Conservation (phyloP, 2,888 invertebrate genomes). For the Platynereis dumerilii region DNA sequence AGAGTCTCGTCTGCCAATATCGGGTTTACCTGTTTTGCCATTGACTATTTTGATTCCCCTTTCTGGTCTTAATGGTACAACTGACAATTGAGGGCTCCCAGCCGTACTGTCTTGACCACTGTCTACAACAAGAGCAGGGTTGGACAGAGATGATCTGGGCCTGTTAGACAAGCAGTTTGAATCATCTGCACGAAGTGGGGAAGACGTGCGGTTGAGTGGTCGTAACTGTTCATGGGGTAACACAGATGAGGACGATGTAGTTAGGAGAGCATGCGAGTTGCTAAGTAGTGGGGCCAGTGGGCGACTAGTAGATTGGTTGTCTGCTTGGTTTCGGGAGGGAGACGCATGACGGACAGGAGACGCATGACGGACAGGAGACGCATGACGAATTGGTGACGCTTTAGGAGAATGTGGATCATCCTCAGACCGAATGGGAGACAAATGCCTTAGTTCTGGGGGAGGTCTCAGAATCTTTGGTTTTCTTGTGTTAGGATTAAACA, state of each 20-base stretch:
- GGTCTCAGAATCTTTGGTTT: conserved; percentile 3
- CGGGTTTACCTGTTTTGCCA: conserved; percentile 36
- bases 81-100: no score
- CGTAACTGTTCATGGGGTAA: conserved; percentile 15
- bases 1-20: conserved; percentile 68
- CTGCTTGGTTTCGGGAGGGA: neutral
- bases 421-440: conserved; percentile 12
- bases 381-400: neutral
- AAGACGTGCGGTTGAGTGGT: conserved; percentile 25
- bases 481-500: neutral
- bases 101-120: no score
- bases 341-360: conserved; percentile 4
- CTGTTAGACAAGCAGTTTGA: conserved; percentile 40
- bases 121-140: no score
- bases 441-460: conserved; percentile 3
- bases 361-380: neutral
- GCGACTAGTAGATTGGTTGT: neutral
- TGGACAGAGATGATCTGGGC: conserved; percentile 20
- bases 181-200: conserved; percentile 38
- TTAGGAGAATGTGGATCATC: neutral
- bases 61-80: no score
- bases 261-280: no score
- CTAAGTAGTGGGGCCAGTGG: neutral
- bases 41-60: conserved; percentile 11
- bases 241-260: no score